These are phyloP conservation scores for Melanotaenia pygmaea DNA, from an alignment of 2,797 vertebrate genomes.

Conservation along the genomic window DNA sequence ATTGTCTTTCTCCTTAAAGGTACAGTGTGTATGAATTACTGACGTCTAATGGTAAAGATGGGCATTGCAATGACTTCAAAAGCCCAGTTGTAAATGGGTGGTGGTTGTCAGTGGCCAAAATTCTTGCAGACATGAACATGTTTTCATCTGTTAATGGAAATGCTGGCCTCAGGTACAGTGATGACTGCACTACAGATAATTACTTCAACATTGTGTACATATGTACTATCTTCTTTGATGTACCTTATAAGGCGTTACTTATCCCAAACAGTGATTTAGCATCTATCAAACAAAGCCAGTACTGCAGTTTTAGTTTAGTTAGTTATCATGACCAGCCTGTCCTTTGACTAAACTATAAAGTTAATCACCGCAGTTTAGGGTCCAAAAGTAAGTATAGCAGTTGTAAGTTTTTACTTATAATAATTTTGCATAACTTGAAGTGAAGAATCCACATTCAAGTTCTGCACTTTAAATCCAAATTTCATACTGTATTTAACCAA, in stretches of 20 bases:
- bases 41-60: neutral
- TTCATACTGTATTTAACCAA: slow-evolving; percentile 23
- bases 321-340: neutral
- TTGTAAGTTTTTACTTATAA: neutral
- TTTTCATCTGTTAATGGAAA: neutral
- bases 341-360: neutral
- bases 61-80: neutral
- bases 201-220: no score
- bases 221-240: no score
- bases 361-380: neutral
- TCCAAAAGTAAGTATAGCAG: no score
- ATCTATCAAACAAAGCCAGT: no score
- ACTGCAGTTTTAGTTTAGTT: no score
- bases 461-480: neutral
- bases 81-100: no score
- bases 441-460: neutral
- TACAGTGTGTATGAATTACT: neutral
- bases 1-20: neutral
- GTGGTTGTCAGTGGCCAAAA: no score
- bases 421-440: neutral
- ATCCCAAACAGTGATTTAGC: no score
- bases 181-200: no score
- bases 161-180: no score
- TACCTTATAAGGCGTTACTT: no score
- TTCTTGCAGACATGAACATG: neutral